Percentiles rank a stretch among this genome's conserved stretches.
phyloP scores from a whole-genome alignment of 1,140 invertebrate genomes.

The Hyles euphorbiae region DNA sequence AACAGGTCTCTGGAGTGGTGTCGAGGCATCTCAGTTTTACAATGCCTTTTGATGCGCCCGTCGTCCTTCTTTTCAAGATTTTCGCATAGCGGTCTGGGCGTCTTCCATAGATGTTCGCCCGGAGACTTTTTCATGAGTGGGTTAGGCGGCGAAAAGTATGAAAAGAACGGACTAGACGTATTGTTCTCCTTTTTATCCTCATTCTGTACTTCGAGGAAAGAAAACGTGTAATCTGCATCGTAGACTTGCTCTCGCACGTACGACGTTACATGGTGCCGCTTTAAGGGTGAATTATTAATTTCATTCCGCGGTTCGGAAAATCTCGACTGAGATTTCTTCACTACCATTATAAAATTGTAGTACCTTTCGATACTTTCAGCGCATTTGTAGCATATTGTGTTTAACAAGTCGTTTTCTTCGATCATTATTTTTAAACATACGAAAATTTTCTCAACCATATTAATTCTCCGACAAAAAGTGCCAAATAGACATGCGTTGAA shows the following conservation, averaged over 20 bases:
- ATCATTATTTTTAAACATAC: constrained; percentile 51
- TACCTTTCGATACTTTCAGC: constrained; percentile 55
- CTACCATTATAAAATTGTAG: constrained; percentile 47
- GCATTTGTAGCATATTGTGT: constrained; percentile 60
- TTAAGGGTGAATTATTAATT: constrained; percentile 20
- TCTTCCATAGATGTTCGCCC: constrained; percentile 41
- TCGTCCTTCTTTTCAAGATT: constrained; percentile 13
- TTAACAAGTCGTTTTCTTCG: constrained; percentile 46
- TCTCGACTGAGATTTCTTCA: constrained; percentile 51
- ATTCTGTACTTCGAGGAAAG: constrained; percentile 44
- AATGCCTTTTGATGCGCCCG: constrained; percentile 23
- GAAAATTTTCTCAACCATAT: constrained; percentile 59
- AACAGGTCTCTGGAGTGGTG: constrained; percentile 58
- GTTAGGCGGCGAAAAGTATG: constrained; percentile 54
- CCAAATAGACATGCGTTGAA: constrained; percentile 58
- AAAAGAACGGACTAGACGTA: constrained; percentile 55
- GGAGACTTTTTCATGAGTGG: constrained; percentile 27
- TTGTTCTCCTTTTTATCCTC: constrained; percentile 44
- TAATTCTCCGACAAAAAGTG: constrained; percentile 43
- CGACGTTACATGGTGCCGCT: constrained; percentile 42
- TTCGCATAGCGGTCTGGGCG: constrained; percentile 25
- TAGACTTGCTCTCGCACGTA: constrained; percentile 51
- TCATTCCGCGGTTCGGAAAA: constrained; percentile 19
- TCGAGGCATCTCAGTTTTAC: constrained; percentile 29
- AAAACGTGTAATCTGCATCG: constrained; percentile 57